phyloP scores from a whole-genome alignment of 2,888 invertebrate genomes.

The Lissocephala sabroskyi region DNA sequence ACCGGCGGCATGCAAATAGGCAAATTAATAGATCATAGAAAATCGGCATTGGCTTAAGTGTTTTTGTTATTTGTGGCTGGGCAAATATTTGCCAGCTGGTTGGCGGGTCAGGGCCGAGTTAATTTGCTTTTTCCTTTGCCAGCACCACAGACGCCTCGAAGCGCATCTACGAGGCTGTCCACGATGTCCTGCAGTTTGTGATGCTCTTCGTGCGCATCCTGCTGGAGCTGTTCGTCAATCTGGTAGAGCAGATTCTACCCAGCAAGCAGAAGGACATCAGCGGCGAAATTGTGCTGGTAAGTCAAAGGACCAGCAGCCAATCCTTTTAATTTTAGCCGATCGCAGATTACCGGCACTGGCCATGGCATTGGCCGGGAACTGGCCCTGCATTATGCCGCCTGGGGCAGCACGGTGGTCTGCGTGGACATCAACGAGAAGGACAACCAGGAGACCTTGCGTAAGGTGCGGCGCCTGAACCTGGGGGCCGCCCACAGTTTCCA shows the following conservation, averaged over 20 bases:
- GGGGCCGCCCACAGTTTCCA: conserved; percentile 72
- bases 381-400: conserved; percentile 80
- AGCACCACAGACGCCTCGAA: conserved; percentile 65
- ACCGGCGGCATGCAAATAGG: conserved; percentile 23
- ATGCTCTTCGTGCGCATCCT: conserved; percentile 50
- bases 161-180: conserved; percentile 58
- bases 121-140: conserved; percentile 15
- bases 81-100: not conserved
- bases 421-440: conserved; percentile 83
- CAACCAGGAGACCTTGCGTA: conserved; percentile 79
- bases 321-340: not conserved
- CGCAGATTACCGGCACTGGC: conserved; percentile 88
- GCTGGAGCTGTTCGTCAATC: conserved; percentile 43
- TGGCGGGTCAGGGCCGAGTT: not conserved
- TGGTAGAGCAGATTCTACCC: conserved; percentile 40
- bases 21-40: conserved; percentile 9
- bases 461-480: conserved; percentile 72
- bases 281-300: conserved; percentile 85
- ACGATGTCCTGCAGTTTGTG: conserved; percentile 62
- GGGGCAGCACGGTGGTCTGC: conserved; percentile 82
- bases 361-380: conserved; percentile 89
- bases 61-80: too few relatives aligned
- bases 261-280: conserved; percentile 79
- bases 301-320: conserved; percentile 54
- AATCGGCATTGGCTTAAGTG: not conserved